Evolutionary conservation across 2,888 invertebrate species (phyloP), one percentile per base, ranked within the genome.

Genomic region (Meteorus colon): DNA sequence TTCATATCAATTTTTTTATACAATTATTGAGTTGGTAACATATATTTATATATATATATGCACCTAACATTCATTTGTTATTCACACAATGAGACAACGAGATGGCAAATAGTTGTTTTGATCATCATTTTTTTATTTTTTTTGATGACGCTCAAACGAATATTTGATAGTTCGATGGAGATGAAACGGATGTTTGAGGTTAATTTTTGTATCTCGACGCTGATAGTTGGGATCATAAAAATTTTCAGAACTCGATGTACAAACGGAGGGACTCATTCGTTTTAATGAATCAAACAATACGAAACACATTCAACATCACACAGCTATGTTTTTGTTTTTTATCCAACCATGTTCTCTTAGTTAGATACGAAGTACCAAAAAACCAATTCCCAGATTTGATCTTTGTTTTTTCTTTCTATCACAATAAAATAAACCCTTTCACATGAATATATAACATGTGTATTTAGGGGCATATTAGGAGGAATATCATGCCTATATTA

Each of bases 21-120:
- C 80, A 80, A 80, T 80, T 79, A 79, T 79, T 76, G 77, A 77
- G 76, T 78, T 66, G 66, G 68, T 74, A 73, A 74, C 73, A 76
- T 79, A 74, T 48, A 72, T 75, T 37, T 65, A 73, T 76, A 59
- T 73, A 69, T 73, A 69, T 75, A 74, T 55, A 77, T 78, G 73
- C 76, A 75, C 73, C 71, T 75, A 68, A 79, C 68, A 75, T 73
- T 80, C 67, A 72, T 73, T 73, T 69, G 63, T 63, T 62, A 76
- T 78, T 80, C 70, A 76, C 73, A 76, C 79, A 79, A 76, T 66
- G 75, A 72, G 76, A 80, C 77, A 81, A 78, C 78, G 76, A 76
- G 73, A 77, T 76, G 27, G 12, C 71, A 74, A 62, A 48, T 62
- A 68, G 41, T 73, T 37, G 66, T 27, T 69, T 76, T 71, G 70